These are phyloP conservation scores for Poliocrania exsul DNA, from an alignment of 2,797 vertebrate genomes.

Conservation along the genomic window DNA sequence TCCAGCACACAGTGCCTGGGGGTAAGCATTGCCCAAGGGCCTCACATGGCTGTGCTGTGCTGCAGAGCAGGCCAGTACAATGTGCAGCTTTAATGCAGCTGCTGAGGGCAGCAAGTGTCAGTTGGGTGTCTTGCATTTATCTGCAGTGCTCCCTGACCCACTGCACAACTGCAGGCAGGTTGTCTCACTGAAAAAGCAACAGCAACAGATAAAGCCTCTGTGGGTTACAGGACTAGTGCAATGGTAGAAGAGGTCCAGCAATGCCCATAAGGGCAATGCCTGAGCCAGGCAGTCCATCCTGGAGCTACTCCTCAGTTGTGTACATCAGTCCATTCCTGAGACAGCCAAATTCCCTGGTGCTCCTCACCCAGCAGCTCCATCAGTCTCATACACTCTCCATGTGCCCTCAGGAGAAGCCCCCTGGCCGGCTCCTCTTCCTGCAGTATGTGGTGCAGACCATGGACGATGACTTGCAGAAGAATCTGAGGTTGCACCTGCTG, in stretches of 20 bases:
- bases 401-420: constrained; percentile 71
- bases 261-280: neutral
- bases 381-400: neutral
- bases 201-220: neutral
- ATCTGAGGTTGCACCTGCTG: constrained; percentile 67
- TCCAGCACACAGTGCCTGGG: rapidly evolving
- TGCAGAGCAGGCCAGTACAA: neutral
- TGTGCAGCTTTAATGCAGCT: neutral
- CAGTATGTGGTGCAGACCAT: constrained; percentile 91
- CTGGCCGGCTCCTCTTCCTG: constrained; percentile 83
- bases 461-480: constrained; percentile 89
- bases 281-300: neutral
- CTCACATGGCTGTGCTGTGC: neutral
- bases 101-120: neutral
- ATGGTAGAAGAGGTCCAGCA: neutral
- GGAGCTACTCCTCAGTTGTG: neutral
- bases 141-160: neutral
- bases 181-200: neutral
- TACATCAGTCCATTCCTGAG: neutral
- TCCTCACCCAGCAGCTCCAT: neutral
- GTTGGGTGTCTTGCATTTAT: neutral
- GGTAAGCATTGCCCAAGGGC: neutral
- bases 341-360: neutral
- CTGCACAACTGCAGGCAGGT: neutral
- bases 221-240: neutral